A percentile compares a stretch with the other conserved stretches of the same genome.
Conservation (phyloP, 2,797 vertebrate genomes). For the Pempheris klunzingeri region DNA sequence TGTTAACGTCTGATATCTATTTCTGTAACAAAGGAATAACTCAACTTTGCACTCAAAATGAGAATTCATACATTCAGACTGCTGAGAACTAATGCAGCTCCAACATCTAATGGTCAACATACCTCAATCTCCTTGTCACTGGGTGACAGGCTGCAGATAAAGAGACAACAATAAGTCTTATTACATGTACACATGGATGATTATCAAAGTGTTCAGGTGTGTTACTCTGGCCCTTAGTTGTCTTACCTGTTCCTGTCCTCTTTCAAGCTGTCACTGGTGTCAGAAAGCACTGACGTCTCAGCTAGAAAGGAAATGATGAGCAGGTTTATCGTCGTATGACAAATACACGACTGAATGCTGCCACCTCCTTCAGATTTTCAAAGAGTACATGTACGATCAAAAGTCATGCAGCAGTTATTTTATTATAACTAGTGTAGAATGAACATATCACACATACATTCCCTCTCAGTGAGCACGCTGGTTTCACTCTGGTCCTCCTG, state of each 20-base stretch:
- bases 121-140: slow-evolving; percentile 97
- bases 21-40: not conserved
- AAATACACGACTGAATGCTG: not conserved
- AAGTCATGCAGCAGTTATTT: not conserved
- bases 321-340: not conserved
- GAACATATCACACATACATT: slow-evolving; percentile 63
- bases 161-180: slow-evolving; percentile 28
- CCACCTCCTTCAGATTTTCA: not conserved
- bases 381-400: not conserved
- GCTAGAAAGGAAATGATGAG: slow-evolving; percentile 56
- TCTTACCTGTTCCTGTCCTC: slow-evolving; percentile 77
- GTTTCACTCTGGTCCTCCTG: slow-evolving; percentile 69
- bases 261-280: slow-evolving; percentile 56
- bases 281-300: slow-evolving; percentile 64
- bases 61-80: not conserved
- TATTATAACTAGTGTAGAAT: not conserved
- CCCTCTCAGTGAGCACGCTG: slow-evolving; percentile 61
- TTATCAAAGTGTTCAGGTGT: too few species aligned
- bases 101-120: slow-evolving; percentile 45
- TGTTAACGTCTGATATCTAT: not conserved
- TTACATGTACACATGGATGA: not conserved
- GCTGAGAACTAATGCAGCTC: too few species aligned
- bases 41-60: too few species aligned
- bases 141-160: slow-evolving; percentile 84
- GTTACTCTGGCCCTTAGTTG: not conserved